Evolutionary conservation across 2,113 vertebrate genomes (phyloP).

Genomic region (Seriola aureovittata): DNA sequence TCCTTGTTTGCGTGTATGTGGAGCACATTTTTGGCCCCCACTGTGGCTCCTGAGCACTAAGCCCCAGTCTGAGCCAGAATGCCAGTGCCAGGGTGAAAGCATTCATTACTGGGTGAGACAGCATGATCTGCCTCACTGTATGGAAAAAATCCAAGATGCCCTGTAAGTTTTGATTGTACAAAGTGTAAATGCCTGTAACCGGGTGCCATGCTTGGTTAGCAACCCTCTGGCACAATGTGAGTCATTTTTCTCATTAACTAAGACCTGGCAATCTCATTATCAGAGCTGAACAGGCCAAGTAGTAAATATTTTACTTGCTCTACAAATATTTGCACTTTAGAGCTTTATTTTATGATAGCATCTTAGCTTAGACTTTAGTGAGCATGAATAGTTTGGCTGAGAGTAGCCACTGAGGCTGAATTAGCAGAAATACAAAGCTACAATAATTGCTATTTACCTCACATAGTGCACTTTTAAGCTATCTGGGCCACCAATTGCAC

Average conservation of each 20-base stretch:
- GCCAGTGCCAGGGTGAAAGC: slow-evolving; percentile 32
- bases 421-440: slow-evolving; percentile 50
- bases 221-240: slow-evolving; percentile 31
- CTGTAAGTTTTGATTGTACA: slow-evolving; percentile 35
- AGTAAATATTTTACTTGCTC: slow-evolving; percentile 60
- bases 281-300: slow-evolving; percentile 49
- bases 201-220: slow-evolving; percentile 36
- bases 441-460: slow-evolving; percentile 62
- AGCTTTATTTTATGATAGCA: slow-evolving; percentile 53
- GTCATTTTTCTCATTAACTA: slow-evolving; percentile 38
- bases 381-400: slow-evolving; percentile 74
- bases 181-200: slow-evolving; percentile 40
- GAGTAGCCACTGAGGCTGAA: slow-evolving; percentile 58
- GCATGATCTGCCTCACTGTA: slow-evolving; percentile 36
- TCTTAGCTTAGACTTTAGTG: slow-evolving; percentile 34
- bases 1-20: slow-evolving; percentile 60
- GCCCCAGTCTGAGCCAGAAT: slow-evolving; percentile 39
- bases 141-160: slow-evolving; percentile 35
- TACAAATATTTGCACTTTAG: slow-evolving; percentile 62
- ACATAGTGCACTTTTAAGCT: slow-evolving; percentile 36
- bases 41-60: slow-evolving; percentile 38
- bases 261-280: slow-evolving; percentile 38
- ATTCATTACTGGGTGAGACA: slow-evolving; percentile 43
- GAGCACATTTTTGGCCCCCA: slow-evolving; percentile 28
- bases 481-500: slow-evolving; percentile 54